A percentile compares a stretch with the other conserved stretches of the same genome.
phyloP scores from a whole-genome alignment of 1,140 invertebrate species.

The Diabrotica virgifera region DNA sequence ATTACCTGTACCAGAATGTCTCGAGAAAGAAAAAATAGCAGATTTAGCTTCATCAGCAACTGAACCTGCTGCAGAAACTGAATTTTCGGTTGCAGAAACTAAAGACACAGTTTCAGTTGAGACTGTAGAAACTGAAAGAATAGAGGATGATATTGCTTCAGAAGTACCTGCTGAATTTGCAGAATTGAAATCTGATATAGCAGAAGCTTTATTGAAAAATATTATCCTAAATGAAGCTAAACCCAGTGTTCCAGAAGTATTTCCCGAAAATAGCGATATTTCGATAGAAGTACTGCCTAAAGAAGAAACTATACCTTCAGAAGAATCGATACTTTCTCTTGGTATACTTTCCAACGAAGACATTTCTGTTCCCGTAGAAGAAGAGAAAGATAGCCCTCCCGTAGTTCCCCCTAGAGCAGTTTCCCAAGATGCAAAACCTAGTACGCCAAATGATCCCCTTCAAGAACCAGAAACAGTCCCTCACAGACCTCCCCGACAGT shows the following conservation, averaged over 20 bases:
- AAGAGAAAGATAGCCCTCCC: conserved; percentile 1
- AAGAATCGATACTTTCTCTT: background rate
- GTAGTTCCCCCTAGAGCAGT: conserved; percentile 1
- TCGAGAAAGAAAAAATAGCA: background rate
- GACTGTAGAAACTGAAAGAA: background rate
- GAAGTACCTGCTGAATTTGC: background rate
- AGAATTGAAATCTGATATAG: too few relatives aligned
- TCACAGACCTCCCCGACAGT: conserved; percentile 17
- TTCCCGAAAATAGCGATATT: background rate
- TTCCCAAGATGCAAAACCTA: background rate
- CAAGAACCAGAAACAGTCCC: conserved; percentile 3
- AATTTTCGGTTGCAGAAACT: background rate
- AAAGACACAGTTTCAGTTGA: background rate
- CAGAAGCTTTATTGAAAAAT: too few relatives aligned
- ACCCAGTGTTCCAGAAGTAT: background rate
- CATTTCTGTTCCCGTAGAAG: background rate
- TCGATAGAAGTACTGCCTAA: background rate
- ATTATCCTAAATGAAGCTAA: too few relatives aligned
- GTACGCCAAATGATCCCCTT: background rate
- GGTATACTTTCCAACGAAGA: background rate
- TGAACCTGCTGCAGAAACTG: background rate
- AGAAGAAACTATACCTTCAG: background rate
- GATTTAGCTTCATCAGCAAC: background rate
- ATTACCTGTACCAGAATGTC: background rate
- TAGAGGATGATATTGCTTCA: background rate